Evolutionary conservation across 2,888 invertebrate species (phyloP), one percentile per base, ranked within the genome.

Genomic region (Leucania comma): DNA sequence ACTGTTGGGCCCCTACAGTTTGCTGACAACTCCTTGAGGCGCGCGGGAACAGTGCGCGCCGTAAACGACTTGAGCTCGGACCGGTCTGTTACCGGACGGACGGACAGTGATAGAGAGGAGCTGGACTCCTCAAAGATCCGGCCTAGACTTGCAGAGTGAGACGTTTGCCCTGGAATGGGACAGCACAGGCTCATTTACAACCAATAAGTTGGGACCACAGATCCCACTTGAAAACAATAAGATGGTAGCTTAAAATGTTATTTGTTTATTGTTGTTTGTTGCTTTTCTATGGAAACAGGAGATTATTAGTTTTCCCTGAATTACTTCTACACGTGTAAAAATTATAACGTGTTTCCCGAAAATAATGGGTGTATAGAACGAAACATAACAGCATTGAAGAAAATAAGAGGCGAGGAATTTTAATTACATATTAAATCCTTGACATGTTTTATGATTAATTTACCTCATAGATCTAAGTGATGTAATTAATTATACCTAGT

Each of bases 321-420:
- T 56, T 35, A 29, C 38, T 26, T 73, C 24, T 56, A 3, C 54
- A 42, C 74, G 26, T 50, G 38, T 56, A 53, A 53, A 17, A 26
- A 46, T 71, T 59, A 6, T 54, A 6, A 2, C 46, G 17, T 32
- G 35, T 29, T 67, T 29, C 38, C n/a, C 5, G 14, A 26, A 12
- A 35, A 9, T 0, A 46, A 46, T 20, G 20, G 0, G 4, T 46
- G 0, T 46, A 8, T n/a, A 5, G 5, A 20, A 20, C 4, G 14
- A 26, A 12, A 26, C 10, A 32, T 26, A 69, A 69, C 9, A 56
- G 3, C n/a, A 14, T 46, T 20, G 10, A 29, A 22, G 10, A 46
- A 68, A 68, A 46, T 32, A 35, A 22, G 8, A 5, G 0, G 20
- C 42, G 24, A 24, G 8, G 12, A 51, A 24, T 24, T 22, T 12